phyloP scores from a whole-genome alignment of 2,888 invertebrate genomes.

The Pristionchus arcanus region DNA sequence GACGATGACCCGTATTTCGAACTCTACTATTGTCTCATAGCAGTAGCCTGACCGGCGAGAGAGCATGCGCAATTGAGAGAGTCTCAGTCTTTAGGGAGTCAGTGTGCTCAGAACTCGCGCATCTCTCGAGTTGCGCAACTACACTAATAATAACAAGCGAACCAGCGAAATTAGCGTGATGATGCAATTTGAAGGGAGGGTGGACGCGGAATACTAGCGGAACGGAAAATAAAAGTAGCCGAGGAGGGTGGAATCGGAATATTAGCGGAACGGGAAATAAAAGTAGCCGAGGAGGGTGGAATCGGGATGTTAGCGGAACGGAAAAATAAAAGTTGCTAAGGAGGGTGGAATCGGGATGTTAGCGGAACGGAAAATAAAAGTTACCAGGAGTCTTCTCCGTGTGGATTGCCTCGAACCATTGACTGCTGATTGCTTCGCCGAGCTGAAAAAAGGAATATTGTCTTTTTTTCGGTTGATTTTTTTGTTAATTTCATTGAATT shows the following conservation, averaged over 20 bases:
- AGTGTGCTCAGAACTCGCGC: neutral
- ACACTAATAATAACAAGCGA: slow-evolving; percentile 5
- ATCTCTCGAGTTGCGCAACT: slow-evolving; percentile 23
- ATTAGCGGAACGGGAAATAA: too few relatives aligned
- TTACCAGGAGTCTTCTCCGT: slow-evolving; percentile 57
- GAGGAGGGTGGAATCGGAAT: too few relatives aligned
- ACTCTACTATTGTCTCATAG: slow-evolving; percentile 37
- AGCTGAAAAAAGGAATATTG: slow-evolving; percentile 52
- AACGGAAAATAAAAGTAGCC: too few relatives aligned
- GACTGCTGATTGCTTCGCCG: slow-evolving; percentile 70
- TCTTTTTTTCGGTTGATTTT: neutral
- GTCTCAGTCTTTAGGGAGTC: neutral
- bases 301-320: too few relatives aligned
- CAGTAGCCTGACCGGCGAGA: neutral
- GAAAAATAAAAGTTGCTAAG: too few relatives aligned
- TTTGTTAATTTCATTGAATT: too few relatives aligned
- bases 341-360: neutral
- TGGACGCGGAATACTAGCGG: too few relatives aligned
- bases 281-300: too few relatives aligned
- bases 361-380: neutral
- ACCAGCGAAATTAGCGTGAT: slow-evolving; percentile 2
- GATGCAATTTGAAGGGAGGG: neutral
- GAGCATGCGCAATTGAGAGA: neutral
- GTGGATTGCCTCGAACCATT: slow-evolving; percentile 71
- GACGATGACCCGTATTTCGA: too few relatives aligned